phyloP scores from a whole-genome alignment of 2,113 vertebrate species.

The Ia io region DNA sequence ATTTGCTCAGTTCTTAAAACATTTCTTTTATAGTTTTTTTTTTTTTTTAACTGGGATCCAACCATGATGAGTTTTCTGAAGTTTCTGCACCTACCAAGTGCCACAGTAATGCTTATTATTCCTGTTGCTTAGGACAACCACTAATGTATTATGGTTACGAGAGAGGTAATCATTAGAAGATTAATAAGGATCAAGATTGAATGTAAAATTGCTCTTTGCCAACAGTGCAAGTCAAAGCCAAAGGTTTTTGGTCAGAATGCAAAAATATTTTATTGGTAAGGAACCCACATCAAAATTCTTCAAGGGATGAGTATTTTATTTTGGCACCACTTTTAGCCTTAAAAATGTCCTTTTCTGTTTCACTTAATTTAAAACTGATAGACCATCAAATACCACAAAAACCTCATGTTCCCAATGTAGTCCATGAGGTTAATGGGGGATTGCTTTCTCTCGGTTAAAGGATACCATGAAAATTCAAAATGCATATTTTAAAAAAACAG shows the following conservation, averaged over 20 bases:
- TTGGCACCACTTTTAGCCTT: not conserved
- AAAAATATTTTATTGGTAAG: not conserved
- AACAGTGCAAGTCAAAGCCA: not conserved
- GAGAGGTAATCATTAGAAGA: not conserved
- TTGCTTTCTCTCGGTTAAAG: not conserved
- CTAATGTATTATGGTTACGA: rapidly evolving
- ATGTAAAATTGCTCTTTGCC: not conserved
- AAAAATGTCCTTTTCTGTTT: not conserved
- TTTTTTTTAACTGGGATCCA: not conserved
- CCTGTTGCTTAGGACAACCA: not conserved
- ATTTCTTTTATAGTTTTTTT: not conserved
- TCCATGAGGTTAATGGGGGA: not conserved
- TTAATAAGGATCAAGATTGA: not conserved
- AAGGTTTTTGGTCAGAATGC: not conserved
- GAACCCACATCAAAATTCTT: not conserved
- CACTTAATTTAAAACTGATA: slow-evolving; percentile 1
- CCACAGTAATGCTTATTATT: not conserved
- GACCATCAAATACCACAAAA: not conserved
- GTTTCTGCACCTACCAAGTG: not conserved
- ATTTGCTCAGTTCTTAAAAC: not conserved
- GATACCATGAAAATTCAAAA: not conserved
- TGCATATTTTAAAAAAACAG: not conserved
- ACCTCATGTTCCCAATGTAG: not conserved
- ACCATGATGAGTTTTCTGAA: not conserved
- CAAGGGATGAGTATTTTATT: not conserved